phyloP scores from a whole-genome alignment of 2,888 invertebrate genomes.

The Lingula anatina region DNA sequence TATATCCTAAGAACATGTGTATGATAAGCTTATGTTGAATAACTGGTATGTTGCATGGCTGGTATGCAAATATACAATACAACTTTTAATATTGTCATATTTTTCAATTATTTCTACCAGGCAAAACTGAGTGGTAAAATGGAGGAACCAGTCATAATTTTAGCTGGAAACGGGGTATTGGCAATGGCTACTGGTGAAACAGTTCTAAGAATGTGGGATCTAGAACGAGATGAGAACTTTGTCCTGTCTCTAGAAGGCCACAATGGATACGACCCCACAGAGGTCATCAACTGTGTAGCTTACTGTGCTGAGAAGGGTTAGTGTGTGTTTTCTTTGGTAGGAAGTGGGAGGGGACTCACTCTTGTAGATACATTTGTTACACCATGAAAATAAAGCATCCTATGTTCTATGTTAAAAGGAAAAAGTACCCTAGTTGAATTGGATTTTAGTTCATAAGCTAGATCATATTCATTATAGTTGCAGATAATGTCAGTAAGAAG shows the following conservation, averaged over 20 bases:
- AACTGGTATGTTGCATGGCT: neutral
- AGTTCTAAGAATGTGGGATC: constrained; percentile 81
- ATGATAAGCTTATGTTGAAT: neutral
- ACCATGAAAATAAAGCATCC: no score
- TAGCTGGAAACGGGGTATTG: constrained; percentile 68
- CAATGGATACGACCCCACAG: constrained; percentile 50
- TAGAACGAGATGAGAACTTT: constrained; percentile 89
- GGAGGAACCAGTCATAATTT: constrained; percentile 62
- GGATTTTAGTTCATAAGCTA: no score
- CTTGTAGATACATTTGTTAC: no score
- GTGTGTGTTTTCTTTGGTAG: no score
- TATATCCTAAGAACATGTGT: no score
- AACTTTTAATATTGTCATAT: neutral
- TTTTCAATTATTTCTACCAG: constrained; percentile 49
- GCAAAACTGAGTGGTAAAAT: constrained; percentile 73
- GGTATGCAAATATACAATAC: no score
- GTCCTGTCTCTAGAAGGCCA: constrained; percentile 62
- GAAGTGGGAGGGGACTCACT: no score
- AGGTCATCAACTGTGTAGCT: constrained; percentile 51
- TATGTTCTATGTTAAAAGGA: no score
- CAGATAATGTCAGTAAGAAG: no score
- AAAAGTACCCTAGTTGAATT: no score
- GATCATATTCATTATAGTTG: no score
- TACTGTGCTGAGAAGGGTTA: constrained; percentile 44
- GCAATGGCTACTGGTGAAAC: constrained; percentile 75